Conservation (phyloP, 2,113 vertebrate genomes). For the Gracilinanus agilis region DNA sequence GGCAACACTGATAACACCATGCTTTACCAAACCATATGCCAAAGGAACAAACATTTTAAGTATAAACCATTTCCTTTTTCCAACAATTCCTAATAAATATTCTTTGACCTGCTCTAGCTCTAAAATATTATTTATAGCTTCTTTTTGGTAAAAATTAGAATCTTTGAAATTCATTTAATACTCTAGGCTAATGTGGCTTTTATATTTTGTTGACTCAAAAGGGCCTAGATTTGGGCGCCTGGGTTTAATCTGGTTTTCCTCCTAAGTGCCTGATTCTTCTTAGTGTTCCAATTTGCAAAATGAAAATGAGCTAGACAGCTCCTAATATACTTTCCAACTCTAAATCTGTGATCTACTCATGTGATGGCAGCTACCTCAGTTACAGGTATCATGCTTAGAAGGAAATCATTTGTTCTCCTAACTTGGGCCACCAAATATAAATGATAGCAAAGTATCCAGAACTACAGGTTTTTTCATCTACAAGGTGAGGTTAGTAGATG, state of each 20-base stretch:
- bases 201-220: not conserved
- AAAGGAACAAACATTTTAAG: not conserved
- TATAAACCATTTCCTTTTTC: not conserved
- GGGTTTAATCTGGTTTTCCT: not conserved
- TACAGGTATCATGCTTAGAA: not conserved
- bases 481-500: not conserved
- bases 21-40: not conserved
- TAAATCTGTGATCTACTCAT: not conserved
- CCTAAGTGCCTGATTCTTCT: not conserved
- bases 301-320: not conserved
- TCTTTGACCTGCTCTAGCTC: not conserved
- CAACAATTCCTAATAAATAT: not conserved
- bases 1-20: not conserved
- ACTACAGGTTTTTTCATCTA: too few relatives aligned
- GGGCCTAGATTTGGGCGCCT: not conserved
- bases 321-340: not conserved
- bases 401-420: not conserved
- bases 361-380: not conserved
- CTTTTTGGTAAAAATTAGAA: not conserved
- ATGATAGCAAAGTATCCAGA: not conserved
- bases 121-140: not conserved
- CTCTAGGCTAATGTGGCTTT: not conserved
- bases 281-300: not conserved
- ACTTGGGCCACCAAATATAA: too few relatives aligned
- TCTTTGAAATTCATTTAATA: not conserved